Base-by-base conservation (phyloP, 1,140 invertebrate species). In the Diorhabda sublineata region DNA sequence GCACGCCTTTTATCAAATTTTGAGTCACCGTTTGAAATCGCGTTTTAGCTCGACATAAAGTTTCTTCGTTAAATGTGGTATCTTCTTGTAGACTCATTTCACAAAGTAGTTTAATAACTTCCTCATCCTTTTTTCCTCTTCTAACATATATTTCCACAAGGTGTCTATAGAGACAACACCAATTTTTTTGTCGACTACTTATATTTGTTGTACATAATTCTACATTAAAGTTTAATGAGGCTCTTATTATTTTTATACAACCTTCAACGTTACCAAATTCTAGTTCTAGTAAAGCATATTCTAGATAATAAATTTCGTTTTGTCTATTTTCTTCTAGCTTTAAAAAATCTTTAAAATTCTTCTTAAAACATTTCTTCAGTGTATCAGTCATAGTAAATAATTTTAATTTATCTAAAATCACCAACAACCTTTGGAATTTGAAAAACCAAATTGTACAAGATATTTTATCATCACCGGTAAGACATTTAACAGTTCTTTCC, bases 201-300 rank as follows among this genome's bases (percentile, higher is more conserved):
- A 69, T 71, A 62, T 70, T 68, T 59, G 64, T 26, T 58, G 64
- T 61, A 9, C 58, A 56, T 11, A 70, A 64, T 44, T 42, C 45
- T 66, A 69, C 68, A 45, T 71, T 73, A 58, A 80, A 81, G 66
- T 78, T 73, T 68, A 85, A 76, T 4, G 83, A 79, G 2, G 82
- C 86, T 76, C 84, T 78, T 5, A 87, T 73, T 56, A 88, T 84
- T 47, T 81, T 81, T 0, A 84, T 47, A 52, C 82, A 83, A 66
- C 75, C 82, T 2, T 83, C 79, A 3, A 74, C 64, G 69, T 81
- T 81, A 3, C 81, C 83, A 9, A 85, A 78, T 78, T 88, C 87
- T 52, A 79, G 77, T 77, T 89, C 87, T 72, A 87, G 84, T 47
- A 89, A 77, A n/a, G 85, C 88, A 77, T 87, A 86, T 76, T 90